Conservation (phyloP, 2,797 vertebrate genomes). For the Kryptolebias ocellatus region DNA sequence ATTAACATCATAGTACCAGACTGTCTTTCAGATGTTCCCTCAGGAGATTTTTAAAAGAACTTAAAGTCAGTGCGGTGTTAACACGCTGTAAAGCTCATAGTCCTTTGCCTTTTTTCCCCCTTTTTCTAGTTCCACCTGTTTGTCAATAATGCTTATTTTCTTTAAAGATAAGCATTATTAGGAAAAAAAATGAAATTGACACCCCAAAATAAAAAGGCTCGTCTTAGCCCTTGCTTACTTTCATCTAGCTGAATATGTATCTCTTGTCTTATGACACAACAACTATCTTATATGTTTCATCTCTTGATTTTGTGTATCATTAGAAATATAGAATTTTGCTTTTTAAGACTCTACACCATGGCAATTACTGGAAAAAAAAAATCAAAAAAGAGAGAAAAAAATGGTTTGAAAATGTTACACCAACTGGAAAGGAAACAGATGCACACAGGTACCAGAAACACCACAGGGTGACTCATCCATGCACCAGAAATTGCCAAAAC, state of each 20-base stretch:
- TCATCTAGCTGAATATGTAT: background rate
- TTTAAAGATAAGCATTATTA: too few relatives aligned
- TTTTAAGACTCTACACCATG: background rate
- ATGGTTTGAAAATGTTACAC: conserved; percentile 22
- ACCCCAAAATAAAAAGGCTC: conserved; percentile 25
- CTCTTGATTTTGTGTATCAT: background rate
- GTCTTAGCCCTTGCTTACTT: conserved; percentile 1
- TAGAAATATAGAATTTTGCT: background rate
- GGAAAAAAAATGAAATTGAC: background rate
- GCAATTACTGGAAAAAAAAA: background rate
- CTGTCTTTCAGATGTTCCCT: background rate
- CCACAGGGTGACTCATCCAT: conserved; percentile 49
- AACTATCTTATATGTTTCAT: background rate
- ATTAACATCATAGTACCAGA: background rate
- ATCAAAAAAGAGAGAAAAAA: conserved; percentile 6
- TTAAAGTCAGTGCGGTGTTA: too few relatives aligned
- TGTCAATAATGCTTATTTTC: too few relatives aligned
- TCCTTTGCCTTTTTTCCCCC: too few relatives aligned
- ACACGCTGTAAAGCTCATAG: too few relatives aligned
- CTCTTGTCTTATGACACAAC: background rate
- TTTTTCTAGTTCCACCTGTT: too few relatives aligned
- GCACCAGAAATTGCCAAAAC: conserved; percentile 44
- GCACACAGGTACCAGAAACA: conserved; percentile 34
- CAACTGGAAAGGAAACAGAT: conserved; percentile 15
- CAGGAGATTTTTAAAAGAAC: background rate